phyloP scores from a whole-genome alignment of 2,888 invertebrate species.

The Drosophila robusta region DNA sequence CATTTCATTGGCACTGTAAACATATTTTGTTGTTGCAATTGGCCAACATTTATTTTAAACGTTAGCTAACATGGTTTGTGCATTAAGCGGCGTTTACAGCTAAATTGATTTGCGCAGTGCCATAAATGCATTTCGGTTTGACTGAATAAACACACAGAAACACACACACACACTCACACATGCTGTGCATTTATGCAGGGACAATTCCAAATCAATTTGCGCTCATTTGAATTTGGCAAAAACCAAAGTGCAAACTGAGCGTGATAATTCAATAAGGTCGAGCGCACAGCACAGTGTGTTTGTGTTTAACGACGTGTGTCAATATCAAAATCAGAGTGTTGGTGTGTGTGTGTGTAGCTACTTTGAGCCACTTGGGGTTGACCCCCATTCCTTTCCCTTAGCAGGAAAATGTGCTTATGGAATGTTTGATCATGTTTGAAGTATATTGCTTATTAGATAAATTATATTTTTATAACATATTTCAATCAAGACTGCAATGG shows the following conservation, averaged over 20 bases:
- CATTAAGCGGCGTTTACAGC: constrained; percentile 40
- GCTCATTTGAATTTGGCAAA: constrained; percentile 63
- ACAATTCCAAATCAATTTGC: constrained; percentile 71
- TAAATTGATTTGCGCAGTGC: constrained; percentile 52
- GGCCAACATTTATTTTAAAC: constrained; percentile 18
- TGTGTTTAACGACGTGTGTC: constrained; percentile 17
- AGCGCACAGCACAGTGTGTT: constrained; percentile 42
- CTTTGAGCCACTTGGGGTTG: constrained; percentile 1
- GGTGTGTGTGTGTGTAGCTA: not conserved
- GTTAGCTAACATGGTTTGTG: constrained; percentile 47
- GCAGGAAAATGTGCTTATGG: too few relatives aligned
- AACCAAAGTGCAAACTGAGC: constrained; percentile 71
- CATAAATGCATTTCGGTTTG: constrained; percentile 43
- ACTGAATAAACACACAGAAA: constrained; percentile 13
- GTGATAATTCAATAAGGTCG: constrained; percentile 69
- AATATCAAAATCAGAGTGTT: not conserved
- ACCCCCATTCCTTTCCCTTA: too few relatives aligned
- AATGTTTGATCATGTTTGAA: too few relatives aligned
- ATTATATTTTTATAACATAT: too few relatives aligned
- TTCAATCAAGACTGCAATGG: too few relatives aligned
- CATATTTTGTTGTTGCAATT: not conserved
- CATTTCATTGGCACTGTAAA: not conserved
- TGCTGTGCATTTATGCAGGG: constrained; percentile 41
- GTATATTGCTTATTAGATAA: too few relatives aligned
- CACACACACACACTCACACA: constrained; percentile 9